Conservation (phyloP, 2,888 invertebrate genomes). For the Tiphia femorata region DNA sequence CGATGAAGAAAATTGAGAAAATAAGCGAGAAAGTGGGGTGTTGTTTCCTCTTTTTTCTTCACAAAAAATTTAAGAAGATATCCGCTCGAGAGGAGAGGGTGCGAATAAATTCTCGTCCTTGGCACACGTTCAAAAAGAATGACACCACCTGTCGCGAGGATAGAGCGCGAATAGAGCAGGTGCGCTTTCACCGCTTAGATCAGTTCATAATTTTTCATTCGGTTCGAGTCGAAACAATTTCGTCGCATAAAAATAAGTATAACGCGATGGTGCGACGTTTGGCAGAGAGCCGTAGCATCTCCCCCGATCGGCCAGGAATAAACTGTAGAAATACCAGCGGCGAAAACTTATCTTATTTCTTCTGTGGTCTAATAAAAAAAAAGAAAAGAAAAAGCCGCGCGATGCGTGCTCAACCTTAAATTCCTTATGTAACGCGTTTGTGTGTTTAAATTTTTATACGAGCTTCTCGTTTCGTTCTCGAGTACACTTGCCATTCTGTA, state of each 20-base stretch:
- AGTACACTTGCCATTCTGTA: neutral
- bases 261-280: constrained; percentile 43
- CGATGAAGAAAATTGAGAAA: too few species aligned
- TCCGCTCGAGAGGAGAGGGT: too few species aligned
- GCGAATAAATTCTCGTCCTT: too few species aligned
- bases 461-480: neutral
- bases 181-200: neutral
- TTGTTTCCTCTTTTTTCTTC: too few species aligned
- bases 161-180: too few species aligned
- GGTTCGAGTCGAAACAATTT: constrained; percentile 16
- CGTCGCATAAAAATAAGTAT: constrained; percentile 42
- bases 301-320: constrained; percentile 57
- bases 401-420: too few species aligned
- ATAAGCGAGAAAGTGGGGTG: too few species aligned
- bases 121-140: too few species aligned
- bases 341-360: constrained; percentile 40
- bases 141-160: too few species aligned
- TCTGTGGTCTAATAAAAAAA: constrained; percentile 14
- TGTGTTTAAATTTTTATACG: too few species aligned
- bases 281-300: constrained; percentile 54
- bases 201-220: neutral
- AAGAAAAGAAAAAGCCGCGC: neutral
- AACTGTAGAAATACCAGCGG: constrained; percentile 53
- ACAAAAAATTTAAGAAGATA: too few species aligned
- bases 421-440: too few species aligned